These are phyloP conservation scores for Willowsia nigromaculata DNA, from an alignment of 2,888 invertebrate species.

Conservation along the genomic window DNA sequence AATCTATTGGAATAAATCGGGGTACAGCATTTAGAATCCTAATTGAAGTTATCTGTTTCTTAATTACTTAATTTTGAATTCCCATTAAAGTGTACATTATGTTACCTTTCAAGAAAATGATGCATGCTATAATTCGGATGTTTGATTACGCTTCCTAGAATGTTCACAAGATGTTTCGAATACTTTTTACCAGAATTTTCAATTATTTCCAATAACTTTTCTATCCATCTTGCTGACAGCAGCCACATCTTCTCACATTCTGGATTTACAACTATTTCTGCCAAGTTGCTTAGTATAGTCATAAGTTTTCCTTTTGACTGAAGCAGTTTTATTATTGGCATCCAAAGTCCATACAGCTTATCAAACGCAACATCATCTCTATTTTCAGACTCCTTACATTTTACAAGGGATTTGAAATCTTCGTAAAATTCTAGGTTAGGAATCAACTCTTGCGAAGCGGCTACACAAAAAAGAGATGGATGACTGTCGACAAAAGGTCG, in stretches of 20 bases:
- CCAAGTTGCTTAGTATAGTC: slow-evolving; percentile 47
- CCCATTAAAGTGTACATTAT: background rate
- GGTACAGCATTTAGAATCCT: slow-evolving; percentile 5
- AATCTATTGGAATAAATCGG: too few species aligned
- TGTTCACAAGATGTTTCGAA: slow-evolving; percentile 52
- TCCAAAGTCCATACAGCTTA: slow-evolving; percentile 64
- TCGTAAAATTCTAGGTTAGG: slow-evolving; percentile 70
- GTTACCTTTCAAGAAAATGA: slow-evolving; percentile 71
- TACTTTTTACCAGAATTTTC: slow-evolving; percentile 65
- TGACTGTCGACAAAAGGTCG: slow-evolving; percentile 46
- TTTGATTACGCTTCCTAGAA: slow-evolving; percentile 59
- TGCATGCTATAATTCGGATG: slow-evolving; percentile 58
- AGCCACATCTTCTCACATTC: slow-evolving; percentile 42
- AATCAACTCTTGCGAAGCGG: slow-evolving; percentile 70
- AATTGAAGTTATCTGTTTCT: too few species aligned
- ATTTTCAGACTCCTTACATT: background rate
- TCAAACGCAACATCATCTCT: slow-evolving; percentile 45
- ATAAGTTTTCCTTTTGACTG: slow-evolving; percentile 66
- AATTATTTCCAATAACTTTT: slow-evolving; percentile 64
- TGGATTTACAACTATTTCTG: slow-evolving; percentile 34
- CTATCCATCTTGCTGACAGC: slow-evolving; percentile 69
- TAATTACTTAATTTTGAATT: background rate
- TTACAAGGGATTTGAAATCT: slow-evolving; percentile 61
- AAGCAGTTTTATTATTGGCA: slow-evolving; percentile 68
- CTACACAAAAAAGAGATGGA: slow-evolving; percentile 49